Evolutionary conservation across 2,113 vertebrate species (phyloP), one percentile per base, ranked within the genome.

Genomic region (Mormyrus iriodes): DNA sequence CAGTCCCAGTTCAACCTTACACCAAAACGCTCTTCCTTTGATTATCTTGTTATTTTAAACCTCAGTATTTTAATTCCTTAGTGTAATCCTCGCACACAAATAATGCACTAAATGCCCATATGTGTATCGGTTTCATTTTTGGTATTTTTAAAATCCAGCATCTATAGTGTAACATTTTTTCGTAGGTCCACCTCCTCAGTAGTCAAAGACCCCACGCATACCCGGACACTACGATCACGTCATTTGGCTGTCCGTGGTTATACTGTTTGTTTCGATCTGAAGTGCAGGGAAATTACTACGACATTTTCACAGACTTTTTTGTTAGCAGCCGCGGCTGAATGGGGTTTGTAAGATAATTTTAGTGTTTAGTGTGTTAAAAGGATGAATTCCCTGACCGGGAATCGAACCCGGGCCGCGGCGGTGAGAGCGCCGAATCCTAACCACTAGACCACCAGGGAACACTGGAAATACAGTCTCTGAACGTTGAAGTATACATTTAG

Each of bases 361-460:
- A 42, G 35, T 15, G 35, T 39, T n/a, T n/a, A n/a, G n/a, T n/a
- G n/a, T 4, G 27, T 15, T 4, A 79, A 39, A 39, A 42, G n/a
- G 0, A 6, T 17, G 7, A 0, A 19, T 79, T 79, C 73, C 73
- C 73, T 92, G 91, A 92, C 91, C 91, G 90, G 91, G 91, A 92
- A 92, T 92, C 90, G 91, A 92, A 92, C 90, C 91, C 89, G 90
- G 91, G 91, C 91, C 91, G 91, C 91, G 90, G 91, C 90, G 90
- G 91, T 92, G 91, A 92, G 90, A 92, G 91, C 91, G 90, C 91
- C 91, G 91, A 92, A 92, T 79, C 73, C 73, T 79, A 79, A 90
- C 91, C 90, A 92, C 91, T 92, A 92, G 90, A 91, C 91, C 90
- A 92, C 89, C 91, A 92, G 91, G 91, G 91, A 90, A 12, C 0